Base-by-base conservation (phyloP, 1,140 invertebrate species). In the Asobara japonica region DNA sequence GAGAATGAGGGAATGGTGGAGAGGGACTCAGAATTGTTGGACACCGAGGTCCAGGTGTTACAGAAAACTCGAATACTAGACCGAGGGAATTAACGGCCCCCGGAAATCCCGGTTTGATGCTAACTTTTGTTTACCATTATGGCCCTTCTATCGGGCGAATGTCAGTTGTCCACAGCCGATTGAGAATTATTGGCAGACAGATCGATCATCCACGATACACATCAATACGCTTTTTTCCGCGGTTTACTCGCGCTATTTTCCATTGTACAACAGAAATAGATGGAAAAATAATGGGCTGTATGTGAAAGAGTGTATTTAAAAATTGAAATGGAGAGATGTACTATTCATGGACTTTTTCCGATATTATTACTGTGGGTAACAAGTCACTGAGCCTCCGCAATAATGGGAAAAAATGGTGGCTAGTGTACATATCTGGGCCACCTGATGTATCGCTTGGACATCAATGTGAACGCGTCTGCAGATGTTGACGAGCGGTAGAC, bases 41-140 rank as follows among this genome's bases (percentile, higher is more conserved):
- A 56, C 20, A 56, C 25, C 11, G 31, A 2, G 41, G 8, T 18
- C 51, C 22, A 56, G 51, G 51, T 56, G 51, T 56, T 56, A 25
- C 51, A 56, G 51, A 56, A 56, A 4, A 22, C 51, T 56, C 25
- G 22, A 27, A 56, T 22, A 22, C 11, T 56, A 3, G 25, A 56
- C 51, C 0, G 51, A 6, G 51, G 25, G 22, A 56, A 56, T 56
- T 56, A 25, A 56, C 51, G 22, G 51, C 18, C 20, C 20, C 13
- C 51, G 51, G 51, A 56, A 56, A 56, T 56, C 51, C 51, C 18
- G 22, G 2, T 25, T 8, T 22, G 16, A 56, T 56, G 51, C 18
- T 56, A 56, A 56, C 51, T 56, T 56, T 56, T 56, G 51, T 56
- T 25, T 56, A 56, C 51, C 22, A 56, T 56, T 56, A 56, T 56